Base-by-base conservation (phyloP, 1,140 invertebrate genomes). In the Caerostris extrusa region DNA sequence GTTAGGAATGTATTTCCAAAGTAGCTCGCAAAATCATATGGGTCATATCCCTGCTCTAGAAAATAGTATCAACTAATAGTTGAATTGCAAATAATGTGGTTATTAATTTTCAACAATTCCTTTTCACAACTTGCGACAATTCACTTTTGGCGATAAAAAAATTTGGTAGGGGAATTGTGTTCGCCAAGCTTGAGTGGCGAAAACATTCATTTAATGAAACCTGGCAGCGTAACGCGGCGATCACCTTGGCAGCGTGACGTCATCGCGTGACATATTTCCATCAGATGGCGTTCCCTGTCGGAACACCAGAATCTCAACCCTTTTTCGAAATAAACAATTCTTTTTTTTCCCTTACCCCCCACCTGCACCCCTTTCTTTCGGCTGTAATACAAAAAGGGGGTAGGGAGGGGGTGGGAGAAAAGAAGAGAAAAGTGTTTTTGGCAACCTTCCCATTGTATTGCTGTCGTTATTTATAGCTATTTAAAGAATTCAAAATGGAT, bases 401-500 rank as follows among this genome's bases (percentile, higher is more conserved):
- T n/a, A n/a, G 8, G 50, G 71, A 71, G 61, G 61, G 0, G 5
- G 8, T 10, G 61, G 1, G 12, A 64, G 12, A 17, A 17, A 14
- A 5, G 61, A 77, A n/a, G 71, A 10, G n/a, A 77, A 77, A 34
- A 34, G 34, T 34, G 34, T 34, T 50, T 77, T 53, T 77, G 71
- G 71, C 71, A 77, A 77, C 50, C 50, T 50, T 19, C 71, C 71
- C 10, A 77, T 77, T 77, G 71, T 77, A 77, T 50, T 53, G 71
- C 53, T 77, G 71, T 77, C 71, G 71, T 77, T 77, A 77, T 77
- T 77, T 77, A 77, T 77, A 77, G 71, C 71, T 77, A 12, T 77
- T 77, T 77, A 77, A 77, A 77, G 50, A 12, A 12, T 77, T 77
- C 5, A 77, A 50, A 77, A 77, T 17, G 71, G 71, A 77, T 14